Conservation (phyloP, 2,888 invertebrate genomes). For the Tortrix viridana region DNA sequence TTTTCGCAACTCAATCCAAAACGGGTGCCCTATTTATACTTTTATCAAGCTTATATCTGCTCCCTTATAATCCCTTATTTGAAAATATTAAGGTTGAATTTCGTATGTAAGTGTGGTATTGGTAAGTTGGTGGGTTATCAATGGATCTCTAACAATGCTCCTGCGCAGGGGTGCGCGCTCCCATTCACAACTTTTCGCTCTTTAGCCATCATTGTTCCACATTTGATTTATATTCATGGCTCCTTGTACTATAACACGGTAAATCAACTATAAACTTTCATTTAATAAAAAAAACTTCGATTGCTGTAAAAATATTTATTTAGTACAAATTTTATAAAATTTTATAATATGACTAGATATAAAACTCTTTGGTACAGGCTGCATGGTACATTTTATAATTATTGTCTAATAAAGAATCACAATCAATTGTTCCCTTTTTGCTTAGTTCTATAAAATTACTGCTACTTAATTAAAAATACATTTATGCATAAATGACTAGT, state of each 20-base stretch:
- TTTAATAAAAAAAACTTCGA: conserved; percentile 2
- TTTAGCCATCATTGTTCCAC: conserved; percentile 78
- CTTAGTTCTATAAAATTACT: conserved; percentile 10
- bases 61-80: conserved; percentile 36
- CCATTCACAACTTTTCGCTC: conserved; percentile 83
- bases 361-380: conserved; percentile 58
- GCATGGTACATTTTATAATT: conserved; percentile 53
- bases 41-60: conserved; percentile 12
- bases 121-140: conserved; percentile 50
- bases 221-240: conserved; percentile 84
- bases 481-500: conserved; percentile 52
- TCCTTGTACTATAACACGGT: conserved; percentile 76
- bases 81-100: conserved; percentile 42
- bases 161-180: conserved; percentile 69
- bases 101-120: conserved; percentile 25
- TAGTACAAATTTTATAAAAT: conserved; percentile 40
- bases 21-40: conserved; percentile 67
- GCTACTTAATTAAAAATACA: conserved; percentile 40
- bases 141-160: conserved; percentile 64
- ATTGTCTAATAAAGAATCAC: conserved; percentile 47
- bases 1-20: conserved; percentile 72
- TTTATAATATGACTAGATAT: conserved; percentile 68
- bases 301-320: conserved; percentile 35
- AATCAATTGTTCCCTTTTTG: conserved; percentile 18
- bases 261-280: conserved; percentile 73